phyloP scores from a whole-genome alignment of 1,140 invertebrate genomes.

The Caenorhabditis remanei region DNA sequence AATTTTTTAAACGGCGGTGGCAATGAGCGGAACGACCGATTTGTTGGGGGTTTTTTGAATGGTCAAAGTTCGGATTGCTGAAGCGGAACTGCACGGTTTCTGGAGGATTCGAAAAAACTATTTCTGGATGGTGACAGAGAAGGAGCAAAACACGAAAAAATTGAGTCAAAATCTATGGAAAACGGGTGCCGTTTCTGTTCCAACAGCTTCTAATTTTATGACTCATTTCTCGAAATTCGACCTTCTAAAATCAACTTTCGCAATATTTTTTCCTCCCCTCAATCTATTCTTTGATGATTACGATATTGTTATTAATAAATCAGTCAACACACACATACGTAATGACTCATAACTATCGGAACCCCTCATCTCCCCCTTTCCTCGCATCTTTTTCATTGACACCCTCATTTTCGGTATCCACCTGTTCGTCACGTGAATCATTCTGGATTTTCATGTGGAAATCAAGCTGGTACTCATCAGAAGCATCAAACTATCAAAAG shows the following conservation, averaged over 20 bases:
- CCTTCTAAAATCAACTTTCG: no score
- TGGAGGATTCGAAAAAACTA: background rate
- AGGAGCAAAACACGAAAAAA: background rate
- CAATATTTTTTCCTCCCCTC: no score
- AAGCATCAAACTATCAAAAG: background rate
- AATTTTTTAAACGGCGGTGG: background rate
- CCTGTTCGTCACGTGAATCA: conserved; percentile 35
- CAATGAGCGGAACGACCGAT: background rate
- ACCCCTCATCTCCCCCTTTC: background rate
- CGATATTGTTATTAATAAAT: conserved; percentile 5
- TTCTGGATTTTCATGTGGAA: conserved; percentile 44
- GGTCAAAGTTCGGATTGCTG: conserved; percentile 28
- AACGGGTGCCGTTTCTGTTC: no score
- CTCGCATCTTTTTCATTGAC: background rate
- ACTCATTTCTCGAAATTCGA: no score
- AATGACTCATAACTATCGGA: background rate
- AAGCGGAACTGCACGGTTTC: background rate
- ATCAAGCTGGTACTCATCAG: background rate
- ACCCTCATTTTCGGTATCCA: background rate
- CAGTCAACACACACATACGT: background rate
- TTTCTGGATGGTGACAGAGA: background rate
- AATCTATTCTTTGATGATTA: no score
- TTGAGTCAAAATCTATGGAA: no score
- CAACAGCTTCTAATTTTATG: no score
- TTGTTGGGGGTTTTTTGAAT: background rate